These are phyloP conservation scores for Cosmia pyralina DNA, from an alignment of 2,888 invertebrate genomes.

Conservation along the genomic window DNA sequence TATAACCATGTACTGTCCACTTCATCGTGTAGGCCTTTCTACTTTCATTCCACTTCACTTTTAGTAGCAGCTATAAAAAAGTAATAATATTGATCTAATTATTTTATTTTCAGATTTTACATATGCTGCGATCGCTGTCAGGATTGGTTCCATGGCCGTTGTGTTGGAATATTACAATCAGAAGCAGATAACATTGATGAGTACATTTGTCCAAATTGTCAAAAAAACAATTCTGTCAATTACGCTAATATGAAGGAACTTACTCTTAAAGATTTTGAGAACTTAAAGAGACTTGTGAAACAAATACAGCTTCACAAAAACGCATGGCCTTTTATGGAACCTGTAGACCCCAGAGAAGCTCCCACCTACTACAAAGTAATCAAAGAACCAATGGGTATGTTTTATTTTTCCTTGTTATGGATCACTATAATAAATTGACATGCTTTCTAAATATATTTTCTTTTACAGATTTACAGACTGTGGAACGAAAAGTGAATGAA, in stretches of 20 bases:
- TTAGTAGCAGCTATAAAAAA: not conserved
- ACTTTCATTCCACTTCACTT: not conserved
- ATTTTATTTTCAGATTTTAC: conserved; percentile 95
- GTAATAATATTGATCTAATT: not conserved
- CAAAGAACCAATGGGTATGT: conserved; percentile 98
- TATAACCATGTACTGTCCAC: not conserved
- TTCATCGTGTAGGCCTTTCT: not conserved
- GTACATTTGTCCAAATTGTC: conserved; percentile 99
- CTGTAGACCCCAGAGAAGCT: conserved; percentile 98
- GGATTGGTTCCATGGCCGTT: conserved; percentile 99
- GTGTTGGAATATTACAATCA: conserved; percentile 98
- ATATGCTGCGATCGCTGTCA: conserved; percentile 99
- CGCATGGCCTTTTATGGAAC: conserved; percentile 99
- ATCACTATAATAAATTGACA: not conserved
- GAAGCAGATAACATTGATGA: conserved; percentile 98
- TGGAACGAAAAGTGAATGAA: conserved; percentile 96
- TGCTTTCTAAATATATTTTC: conserved; percentile 24
- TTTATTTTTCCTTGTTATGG: conserved; percentile 8
- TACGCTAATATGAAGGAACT: conserved; percentile 97
- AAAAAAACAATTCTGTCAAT: conserved; percentile 96
- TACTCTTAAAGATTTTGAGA: conserved; percentile 94
- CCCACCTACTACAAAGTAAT: conserved; percentile 99
- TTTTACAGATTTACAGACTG: conserved; percentile 96
- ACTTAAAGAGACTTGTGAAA: conserved; percentile 95
- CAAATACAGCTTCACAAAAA: conserved; percentile 98